These are phyloP conservation scores for Ernsta delagoae DNA, from an alignment of 2,888 invertebrate genomes.

Conservation along the genomic window DNA sequence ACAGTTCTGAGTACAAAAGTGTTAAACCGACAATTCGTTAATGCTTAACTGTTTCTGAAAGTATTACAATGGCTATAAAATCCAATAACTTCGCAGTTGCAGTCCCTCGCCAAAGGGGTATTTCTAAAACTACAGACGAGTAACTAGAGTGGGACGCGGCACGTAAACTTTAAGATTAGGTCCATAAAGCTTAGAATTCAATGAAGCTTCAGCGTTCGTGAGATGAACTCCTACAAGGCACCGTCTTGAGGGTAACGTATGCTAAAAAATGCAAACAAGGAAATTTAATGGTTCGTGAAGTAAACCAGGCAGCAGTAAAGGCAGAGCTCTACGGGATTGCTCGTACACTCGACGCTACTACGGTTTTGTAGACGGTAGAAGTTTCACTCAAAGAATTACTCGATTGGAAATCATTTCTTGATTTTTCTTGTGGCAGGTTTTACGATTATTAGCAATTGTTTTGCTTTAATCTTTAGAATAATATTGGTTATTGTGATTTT, in stretches of 20 bases:
- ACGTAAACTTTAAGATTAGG: constrained; percentile 36
- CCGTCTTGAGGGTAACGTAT: constrained; percentile 76
- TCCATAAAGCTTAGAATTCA: constrained; percentile 16
- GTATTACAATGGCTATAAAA: constrained; percentile 48
- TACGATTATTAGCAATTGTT: too few relatives aligned
- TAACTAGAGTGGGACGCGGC: constrained; percentile 59
- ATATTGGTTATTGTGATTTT: too few relatives aligned
- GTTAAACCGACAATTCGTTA: constrained; percentile 12
- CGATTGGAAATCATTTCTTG: too few relatives aligned
- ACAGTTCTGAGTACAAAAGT: neutral
- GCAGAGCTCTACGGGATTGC: constrained; percentile 47
- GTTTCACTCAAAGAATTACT: too few relatives aligned
- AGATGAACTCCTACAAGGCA: constrained; percentile 32
- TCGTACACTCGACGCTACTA: too few relatives aligned
- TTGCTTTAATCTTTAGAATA: too few relatives aligned
- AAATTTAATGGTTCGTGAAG: constrained; percentile 84
- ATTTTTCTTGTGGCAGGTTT: too few relatives aligned
- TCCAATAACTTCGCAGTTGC: constrained; percentile 55
- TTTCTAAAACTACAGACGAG: constrained; percentile 77
- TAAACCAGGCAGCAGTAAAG: constrained; percentile 65
- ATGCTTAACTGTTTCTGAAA: constrained; percentile 17
- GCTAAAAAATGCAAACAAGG: constrained; percentile 84
- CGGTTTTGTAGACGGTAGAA: too few relatives aligned
- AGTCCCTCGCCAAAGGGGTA: constrained; percentile 50
- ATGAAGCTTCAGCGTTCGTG: constrained; percentile 14